Evolutionary conservation across 2,888 invertebrate genomes (phyloP), one percentile per base, ranked within the genome.

Genomic region (Oxystoma pomonae): DNA sequence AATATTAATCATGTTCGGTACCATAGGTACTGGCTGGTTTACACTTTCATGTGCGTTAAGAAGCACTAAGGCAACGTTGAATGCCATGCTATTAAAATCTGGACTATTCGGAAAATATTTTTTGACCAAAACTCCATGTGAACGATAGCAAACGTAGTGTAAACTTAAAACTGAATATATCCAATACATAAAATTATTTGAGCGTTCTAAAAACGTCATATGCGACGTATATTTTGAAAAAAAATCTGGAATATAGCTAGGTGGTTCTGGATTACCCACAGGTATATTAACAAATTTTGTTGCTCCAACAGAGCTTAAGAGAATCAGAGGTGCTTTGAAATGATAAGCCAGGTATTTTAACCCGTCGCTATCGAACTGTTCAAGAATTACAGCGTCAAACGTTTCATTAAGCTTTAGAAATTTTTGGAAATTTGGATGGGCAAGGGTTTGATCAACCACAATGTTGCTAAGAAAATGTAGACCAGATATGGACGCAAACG

Each of bases 1-100:
- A 55, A 86, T 79, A 69, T 85, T 83, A 1, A 85, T 75, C 66
- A 84, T 77, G 70, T 83, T 84, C 0, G 86, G 86, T 2, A 84
- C 77, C 17, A 81, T 78, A 0, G 85, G 84, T 16, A 77, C 72
- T 0, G 83, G 77, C 7, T 75, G 68, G 57, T 82, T 81, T 65
- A 83, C 80, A 72, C 83, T 83, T 60, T 81, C 83, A 70, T 86
- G 85, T 1, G 75, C 73, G 61, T 76, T 76, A 19, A 74, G 22
- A 5, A 76, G 59, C 9, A 75, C 68, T 61, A 76, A 64, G 0
- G 74, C 72, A 0, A 68, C 68, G 60, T 74, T 73, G 59, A 69
- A 68, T 17, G 72, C 61, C 17, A 74, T 51, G 7, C 72, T 71
- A 35, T 66, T 16, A 16, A 76, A 20, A 57, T 68, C 62, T 1